Evolutionary conservation across 1,140 invertebrate genomes (phyloP).

Genomic region (Ruditapes philippinarum): DNA sequence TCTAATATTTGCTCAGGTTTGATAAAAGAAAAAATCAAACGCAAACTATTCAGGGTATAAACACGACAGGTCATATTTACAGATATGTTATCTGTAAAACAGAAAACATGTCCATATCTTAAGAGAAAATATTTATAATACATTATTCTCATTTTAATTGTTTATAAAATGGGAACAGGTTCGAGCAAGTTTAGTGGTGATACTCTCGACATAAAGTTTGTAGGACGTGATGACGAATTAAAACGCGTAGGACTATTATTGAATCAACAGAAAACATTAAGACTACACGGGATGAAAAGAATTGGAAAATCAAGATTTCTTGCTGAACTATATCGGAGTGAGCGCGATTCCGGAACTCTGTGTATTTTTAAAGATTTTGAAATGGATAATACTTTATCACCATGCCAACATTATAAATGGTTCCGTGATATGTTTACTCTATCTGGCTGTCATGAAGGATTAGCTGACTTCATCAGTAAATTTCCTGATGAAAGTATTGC

Average conservation of each 20-base stretch:
- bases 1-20: too few species aligned
- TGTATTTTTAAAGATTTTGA: background rate
- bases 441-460: too few species aligned
- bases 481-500: background rate
- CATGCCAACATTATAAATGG: background rate
- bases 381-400: background rate
- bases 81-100: too few species aligned
- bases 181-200: too few species aligned
- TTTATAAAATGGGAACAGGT: too few species aligned
- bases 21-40: too few species aligned
- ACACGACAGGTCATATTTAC: too few species aligned
- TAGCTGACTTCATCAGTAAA: background rate
- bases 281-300: background rate
- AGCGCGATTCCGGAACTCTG: too few species aligned
- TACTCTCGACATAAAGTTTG: background rate
- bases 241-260: background rate
- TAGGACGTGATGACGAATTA: background rate
- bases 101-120: too few species aligned
- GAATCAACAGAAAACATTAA: background rate
- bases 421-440: background rate
- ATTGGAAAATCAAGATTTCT: constrained; percentile 25
- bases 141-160: too few species aligned
- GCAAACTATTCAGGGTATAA: too few species aligned
- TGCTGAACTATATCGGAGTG: background rate
- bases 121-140: too few species aligned